Conservation (phyloP, 35 echinoderm and acorn worm species). For the Apostichopus japonicus region DNA sequence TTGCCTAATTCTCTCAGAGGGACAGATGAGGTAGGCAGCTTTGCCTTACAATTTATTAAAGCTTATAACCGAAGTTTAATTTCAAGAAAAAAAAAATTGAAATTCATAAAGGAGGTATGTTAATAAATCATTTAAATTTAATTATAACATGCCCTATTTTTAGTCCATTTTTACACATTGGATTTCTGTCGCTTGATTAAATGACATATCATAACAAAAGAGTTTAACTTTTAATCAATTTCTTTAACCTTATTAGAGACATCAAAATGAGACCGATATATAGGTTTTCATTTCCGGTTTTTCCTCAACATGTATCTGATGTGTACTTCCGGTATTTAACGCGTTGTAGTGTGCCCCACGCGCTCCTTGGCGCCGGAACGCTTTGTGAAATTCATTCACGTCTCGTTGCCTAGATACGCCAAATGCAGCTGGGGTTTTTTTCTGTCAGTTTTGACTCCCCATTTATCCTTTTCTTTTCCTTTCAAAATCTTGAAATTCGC, state of each 20-base stretch:
- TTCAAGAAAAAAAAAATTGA: too few relatives aligned
- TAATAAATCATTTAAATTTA: too few relatives aligned
- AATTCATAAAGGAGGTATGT: too few relatives aligned
- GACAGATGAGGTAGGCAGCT: too few relatives aligned
- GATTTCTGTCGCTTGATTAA: too few relatives aligned
- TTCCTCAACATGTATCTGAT: slow-evolving; percentile 14
- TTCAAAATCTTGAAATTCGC: neutral
- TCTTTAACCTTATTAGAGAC: neutral
- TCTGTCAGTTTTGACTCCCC: neutral
- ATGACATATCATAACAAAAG: too few relatives aligned
- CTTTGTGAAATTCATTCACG: neutral
- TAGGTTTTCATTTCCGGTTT: slow-evolving; percentile 29
- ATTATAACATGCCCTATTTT: too few relatives aligned
- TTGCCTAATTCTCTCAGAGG: too few relatives aligned
- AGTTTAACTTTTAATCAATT: neutral
- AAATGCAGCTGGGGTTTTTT: neutral
- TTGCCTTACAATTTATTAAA: too few relatives aligned
- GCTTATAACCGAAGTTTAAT: too few relatives aligned
- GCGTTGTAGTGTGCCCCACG: neutral
- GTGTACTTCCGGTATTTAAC: slow-evolving; percentile 40
- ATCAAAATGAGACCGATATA: neutral
- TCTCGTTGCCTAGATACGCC: slow-evolving; percentile 4
- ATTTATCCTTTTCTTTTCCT: neutral
- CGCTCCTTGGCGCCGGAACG: slow-evolving; percentile 12
- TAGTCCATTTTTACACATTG: too few relatives aligned